phyloP scores from a whole-genome alignment of 2,113 vertebrate genomes.

The Pituophis catenifer region DNA sequence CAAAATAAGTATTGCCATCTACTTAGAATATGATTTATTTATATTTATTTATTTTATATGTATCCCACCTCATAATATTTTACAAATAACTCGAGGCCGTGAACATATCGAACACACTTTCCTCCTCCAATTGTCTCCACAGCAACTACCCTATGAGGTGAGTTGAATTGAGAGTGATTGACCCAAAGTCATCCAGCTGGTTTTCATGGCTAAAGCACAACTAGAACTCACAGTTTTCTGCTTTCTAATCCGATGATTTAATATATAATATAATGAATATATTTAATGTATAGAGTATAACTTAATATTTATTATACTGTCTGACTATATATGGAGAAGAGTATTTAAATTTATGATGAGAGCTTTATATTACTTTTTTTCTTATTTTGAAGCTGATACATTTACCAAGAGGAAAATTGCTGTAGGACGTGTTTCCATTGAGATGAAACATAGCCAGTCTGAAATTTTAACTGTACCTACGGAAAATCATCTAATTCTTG shows the following conservation, averaged over 20 bases:
- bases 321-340: background rate
- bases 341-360: background rate
- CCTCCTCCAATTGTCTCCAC: too few relatives aligned
- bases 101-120: too few relatives aligned
- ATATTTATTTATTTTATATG: too few relatives aligned
- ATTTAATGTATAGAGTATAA: background rate
- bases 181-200: too few relatives aligned
- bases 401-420: constrained; percentile 8
- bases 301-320: background rate
- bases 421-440: constrained; percentile 7
- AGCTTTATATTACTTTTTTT: background rate
- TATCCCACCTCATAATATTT: too few relatives aligned
- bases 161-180: too few relatives aligned
- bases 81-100: too few relatives aligned
- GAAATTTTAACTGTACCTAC: background rate
- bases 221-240: background rate
- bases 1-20: background rate
- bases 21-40: background rate
- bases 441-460: background rate
- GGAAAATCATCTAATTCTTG: constrained; percentile 38
- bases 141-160: too few relatives aligned
- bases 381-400: constrained; percentile 35
- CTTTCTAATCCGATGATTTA: background rate
- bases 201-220: too few relatives aligned
- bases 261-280: background rate